A percentile compares a stretch with the other conserved stretches of the same genome.
Conservation (phyloP, 2,113 vertebrate genomes). For the Rhombomys opimus region DNA sequence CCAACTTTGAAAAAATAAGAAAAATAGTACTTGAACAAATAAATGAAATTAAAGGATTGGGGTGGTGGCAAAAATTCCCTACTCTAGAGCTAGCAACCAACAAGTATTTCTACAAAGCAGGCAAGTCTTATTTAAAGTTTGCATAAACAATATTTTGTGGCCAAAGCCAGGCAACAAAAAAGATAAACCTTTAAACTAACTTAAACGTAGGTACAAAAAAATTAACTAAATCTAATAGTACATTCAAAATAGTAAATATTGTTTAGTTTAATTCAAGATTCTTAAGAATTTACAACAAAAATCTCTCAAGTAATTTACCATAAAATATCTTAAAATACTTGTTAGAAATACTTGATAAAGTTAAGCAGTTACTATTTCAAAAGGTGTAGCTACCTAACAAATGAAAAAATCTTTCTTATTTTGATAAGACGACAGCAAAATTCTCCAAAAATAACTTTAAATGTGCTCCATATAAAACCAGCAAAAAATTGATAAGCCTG, state of each 20-base stretch:
- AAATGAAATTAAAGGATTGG: slow-evolving; percentile 56
- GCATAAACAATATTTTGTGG: background rate
- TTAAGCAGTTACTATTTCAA: slow-evolving; percentile 21
- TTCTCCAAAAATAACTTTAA: background rate
- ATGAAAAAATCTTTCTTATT: background rate
- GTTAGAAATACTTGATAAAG: slow-evolving; percentile 27
- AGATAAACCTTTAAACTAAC: background rate
- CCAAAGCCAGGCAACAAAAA: background rate
- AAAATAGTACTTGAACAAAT: slow-evolving; percentile 55
- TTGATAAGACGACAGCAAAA: background rate
- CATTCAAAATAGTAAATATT: slow-evolving; percentile 46
- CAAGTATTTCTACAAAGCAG: background rate
- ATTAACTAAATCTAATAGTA: slow-evolving; percentile 27
- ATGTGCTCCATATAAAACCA: background rate
- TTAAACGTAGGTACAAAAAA: slow-evolving; percentile 3
- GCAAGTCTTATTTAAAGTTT: background rate
- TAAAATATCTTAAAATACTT: slow-evolving; percentile 40
- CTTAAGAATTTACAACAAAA: slow-evolving; percentile 33
- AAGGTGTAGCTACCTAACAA: background rate
- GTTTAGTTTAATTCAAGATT: slow-evolving; percentile 6
- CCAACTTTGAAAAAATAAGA: slow-evolving; percentile 56
- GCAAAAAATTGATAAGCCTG: background rate
- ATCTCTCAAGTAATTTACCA: background rate
- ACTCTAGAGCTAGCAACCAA: background rate
- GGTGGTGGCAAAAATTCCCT: background rate